A percentile compares a stretch with the other conserved stretches of the same genome.
Evolutionary conservation across 2,888 invertebrate genomes (phyloP).

Genomic region (Schizaphis graminum): DNA sequence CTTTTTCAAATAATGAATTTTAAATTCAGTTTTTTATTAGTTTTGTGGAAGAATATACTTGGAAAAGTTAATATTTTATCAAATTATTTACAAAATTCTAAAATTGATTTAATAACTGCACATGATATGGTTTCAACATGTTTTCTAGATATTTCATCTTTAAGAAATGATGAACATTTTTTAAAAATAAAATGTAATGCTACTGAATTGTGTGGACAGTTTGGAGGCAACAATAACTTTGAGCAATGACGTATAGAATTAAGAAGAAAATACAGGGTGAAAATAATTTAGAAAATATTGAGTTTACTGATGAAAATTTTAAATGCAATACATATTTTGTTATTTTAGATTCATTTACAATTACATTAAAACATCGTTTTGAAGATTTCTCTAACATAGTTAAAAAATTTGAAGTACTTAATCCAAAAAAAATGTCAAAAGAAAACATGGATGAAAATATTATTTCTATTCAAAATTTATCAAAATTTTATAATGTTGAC

Average conservation of each 20-base stretch:
- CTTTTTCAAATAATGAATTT: too few relatives aligned
- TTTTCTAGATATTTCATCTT: too few relatives aligned
- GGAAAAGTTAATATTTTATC: too few relatives aligned
- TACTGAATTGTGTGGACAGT: conserved; percentile 23
- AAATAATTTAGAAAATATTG: conserved; percentile 18
- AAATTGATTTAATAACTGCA: too few relatives aligned
- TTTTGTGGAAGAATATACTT: too few relatives aligned
- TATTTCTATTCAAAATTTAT: conserved; percentile 30
- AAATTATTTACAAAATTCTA: too few relatives aligned
- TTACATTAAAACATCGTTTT: conserved; percentile 14
- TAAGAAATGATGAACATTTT: conserved; percentile 21
- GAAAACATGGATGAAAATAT: too few relatives aligned
- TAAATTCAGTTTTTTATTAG: too few relatives aligned
- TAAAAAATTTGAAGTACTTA: conserved; percentile 17
- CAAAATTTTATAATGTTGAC: conserved; percentile 1
- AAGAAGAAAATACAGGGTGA: not conserved
- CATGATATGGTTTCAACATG: not conserved
- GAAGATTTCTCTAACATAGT: conserved; percentile 19
- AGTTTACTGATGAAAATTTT: not conserved
- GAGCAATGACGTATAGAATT: not conserved
- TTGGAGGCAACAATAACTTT: conserved; percentile 29
- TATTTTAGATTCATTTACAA: conserved; percentile 29
- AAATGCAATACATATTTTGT: conserved; percentile 20
- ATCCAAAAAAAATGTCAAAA: not conserved
- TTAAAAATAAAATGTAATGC: conserved; percentile 25